phyloP scores from a whole-genome alignment of 2,113 vertebrate genomes.

The Alectura lathami region DNA sequence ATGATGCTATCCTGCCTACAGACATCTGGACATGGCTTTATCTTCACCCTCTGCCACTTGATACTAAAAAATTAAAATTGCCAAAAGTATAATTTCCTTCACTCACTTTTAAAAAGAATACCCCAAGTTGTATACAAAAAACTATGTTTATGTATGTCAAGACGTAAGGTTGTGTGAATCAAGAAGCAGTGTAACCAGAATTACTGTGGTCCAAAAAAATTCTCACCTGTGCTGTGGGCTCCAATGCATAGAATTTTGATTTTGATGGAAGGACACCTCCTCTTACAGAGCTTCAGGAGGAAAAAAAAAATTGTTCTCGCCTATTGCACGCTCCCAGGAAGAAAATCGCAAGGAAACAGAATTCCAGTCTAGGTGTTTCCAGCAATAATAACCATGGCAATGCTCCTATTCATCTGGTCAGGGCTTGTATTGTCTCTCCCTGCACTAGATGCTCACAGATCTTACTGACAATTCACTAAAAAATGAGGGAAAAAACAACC shows the following conservation, averaged over 20 bases:
- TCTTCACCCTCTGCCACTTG: not conserved
- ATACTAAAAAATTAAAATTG: not conserved
- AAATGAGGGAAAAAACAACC: not conserved
- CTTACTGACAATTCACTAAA: not conserved
- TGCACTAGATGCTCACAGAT: not conserved
- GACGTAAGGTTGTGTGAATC: not conserved
- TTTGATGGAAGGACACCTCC: not conserved
- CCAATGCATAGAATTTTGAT: not conserved
- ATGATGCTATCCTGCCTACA: not conserved
- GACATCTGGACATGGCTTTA: not conserved
- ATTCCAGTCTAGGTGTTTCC: not conserved
- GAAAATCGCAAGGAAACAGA: not conserved
- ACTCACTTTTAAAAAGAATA: not conserved
- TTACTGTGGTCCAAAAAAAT: not conserved
- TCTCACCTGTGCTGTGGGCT: not conserved
- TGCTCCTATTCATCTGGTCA: accelerated
- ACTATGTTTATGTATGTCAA: not conserved
- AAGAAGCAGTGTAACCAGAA: not conserved
- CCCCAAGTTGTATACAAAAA: not conserved
- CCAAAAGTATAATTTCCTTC: not conserved
- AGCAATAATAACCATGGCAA: not conserved
- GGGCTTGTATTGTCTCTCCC: accelerated
- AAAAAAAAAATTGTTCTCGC: not conserved
- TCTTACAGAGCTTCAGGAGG: not conserved
- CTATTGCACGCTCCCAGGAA: not conserved